These are phyloP conservation scores for Drosophila novamexicana DNA, from an alignment of 1,140 invertebrate genomes.

Conservation along the genomic window DNA sequence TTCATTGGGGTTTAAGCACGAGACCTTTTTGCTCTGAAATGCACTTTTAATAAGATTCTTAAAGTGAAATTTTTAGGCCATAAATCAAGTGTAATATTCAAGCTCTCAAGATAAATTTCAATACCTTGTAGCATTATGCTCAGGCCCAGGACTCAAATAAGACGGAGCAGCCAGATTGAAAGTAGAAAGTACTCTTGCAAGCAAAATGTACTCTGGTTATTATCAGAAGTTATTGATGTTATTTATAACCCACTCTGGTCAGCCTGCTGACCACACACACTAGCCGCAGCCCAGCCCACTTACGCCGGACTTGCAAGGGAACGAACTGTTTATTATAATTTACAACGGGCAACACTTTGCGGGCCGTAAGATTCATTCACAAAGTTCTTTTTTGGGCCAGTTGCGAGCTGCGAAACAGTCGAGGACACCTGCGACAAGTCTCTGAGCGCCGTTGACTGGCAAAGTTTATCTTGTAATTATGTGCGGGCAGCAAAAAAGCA, in stretches of 20 bases:
- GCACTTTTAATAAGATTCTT: no score
- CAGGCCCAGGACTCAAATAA: no score
- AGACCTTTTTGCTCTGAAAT: no score
- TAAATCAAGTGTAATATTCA: no score
- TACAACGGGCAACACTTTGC: no score
- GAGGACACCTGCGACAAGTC: constrained; percentile 44
- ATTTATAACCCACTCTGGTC: constrained; percentile 7
- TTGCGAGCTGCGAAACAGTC: neutral
- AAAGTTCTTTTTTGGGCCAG: neutral
- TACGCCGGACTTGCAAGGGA: neutral
- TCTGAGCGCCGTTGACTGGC: constrained; percentile 65
- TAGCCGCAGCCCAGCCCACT: neutral
- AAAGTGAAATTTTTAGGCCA: no score
- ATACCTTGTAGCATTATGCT: no score
- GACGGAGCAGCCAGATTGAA: no score
- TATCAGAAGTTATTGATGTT: constrained; percentile 8
- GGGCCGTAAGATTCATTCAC: constrained; percentile 10
- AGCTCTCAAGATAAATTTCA: no score
- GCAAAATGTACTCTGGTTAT: neutral
- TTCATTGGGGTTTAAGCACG: no score
- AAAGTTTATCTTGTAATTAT: constrained; percentile 77
- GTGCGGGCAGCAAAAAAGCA: constrained; percentile 18
- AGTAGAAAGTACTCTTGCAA: neutral
- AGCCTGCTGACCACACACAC: constrained; percentile 2
- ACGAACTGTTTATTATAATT: constrained; percentile 12